These are phyloP conservation scores for Thalassoma bifasciatum DNA, from an alignment of 2,113 vertebrate genomes.

Conservation along the genomic window DNA sequence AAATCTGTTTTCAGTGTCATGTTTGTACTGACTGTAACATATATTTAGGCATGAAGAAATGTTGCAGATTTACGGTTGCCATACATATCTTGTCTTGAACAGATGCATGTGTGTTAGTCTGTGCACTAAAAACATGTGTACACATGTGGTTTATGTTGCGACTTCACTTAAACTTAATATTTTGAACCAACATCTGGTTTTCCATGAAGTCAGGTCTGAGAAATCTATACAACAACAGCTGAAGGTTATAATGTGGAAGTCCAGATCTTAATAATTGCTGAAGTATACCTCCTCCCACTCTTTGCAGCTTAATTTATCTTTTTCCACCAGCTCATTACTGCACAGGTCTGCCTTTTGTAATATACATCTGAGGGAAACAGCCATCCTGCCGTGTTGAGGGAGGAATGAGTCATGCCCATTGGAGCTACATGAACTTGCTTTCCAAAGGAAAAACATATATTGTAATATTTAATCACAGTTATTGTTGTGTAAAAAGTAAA, in stretches of 20 bases:
- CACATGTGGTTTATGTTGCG: slow-evolving; percentile 35
- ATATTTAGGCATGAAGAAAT: not conserved
- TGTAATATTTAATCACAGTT: slow-evolving; percentile 10
- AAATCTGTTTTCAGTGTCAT: slow-evolving; percentile 35
- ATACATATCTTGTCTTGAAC: too few species aligned
- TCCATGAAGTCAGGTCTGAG: slow-evolving; percentile 49
- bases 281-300: slow-evolving; percentile 42
- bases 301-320: slow-evolving; percentile 14
- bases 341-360: slow-evolving; percentile 26
- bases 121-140: not conserved
- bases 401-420: slow-evolving; percentile 21
- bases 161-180: slow-evolving; percentile 20
- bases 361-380: slow-evolving; percentile 15
- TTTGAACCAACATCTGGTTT: slow-evolving; percentile 54
- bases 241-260: slow-evolving; percentile 35
- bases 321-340: slow-evolving; percentile 39
- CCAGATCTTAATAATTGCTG: slow-evolving; percentile 40
- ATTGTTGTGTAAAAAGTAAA: slow-evolving; percentile 32
- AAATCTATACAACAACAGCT: slow-evolving; percentile 56
- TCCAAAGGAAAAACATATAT: not conserved
- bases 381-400: not conserved
- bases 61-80: not conserved
- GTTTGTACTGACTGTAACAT: slow-evolving; percentile 2
- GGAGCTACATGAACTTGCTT: not conserved
- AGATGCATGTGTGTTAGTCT: not conserved